Percentiles rank a stretch among this genome's conserved stretches.
phyloP scores from a whole-genome alignment of 2,113 vertebrate species.

The Pteruthius melanotis region DNA sequence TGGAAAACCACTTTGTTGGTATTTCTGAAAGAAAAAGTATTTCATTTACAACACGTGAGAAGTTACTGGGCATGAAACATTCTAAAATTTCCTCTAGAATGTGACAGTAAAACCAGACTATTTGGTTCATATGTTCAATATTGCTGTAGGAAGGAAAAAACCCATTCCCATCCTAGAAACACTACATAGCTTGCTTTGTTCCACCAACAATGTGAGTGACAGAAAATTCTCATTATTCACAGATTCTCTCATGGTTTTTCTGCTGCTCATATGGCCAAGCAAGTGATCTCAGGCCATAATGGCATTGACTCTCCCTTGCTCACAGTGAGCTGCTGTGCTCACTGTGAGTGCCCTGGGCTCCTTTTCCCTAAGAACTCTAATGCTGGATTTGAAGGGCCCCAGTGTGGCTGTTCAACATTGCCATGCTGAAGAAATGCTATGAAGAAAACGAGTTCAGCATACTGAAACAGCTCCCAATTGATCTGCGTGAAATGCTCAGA shows the following conservation, averaged over 20 bases:
- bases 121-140: not conserved
- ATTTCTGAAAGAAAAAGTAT: constrained; percentile 77
- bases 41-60: not conserved
- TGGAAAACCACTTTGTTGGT: constrained; percentile 87
- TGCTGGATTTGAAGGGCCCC: not conserved
- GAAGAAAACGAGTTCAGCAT: not conserved
- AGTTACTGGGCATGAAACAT: not conserved
- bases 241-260: not conserved
- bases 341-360: not conserved
- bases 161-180: not conserved
- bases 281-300: not conserved
- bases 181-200: not conserved
- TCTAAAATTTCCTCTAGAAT: not conserved
- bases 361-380: not conserved
- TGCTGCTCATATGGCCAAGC: not conserved
- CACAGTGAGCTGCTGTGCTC: not conserved
- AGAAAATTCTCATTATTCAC: not conserved
- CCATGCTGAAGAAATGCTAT: not conserved
- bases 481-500: not conserved
- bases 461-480: not conserved
- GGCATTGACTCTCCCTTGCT: not conserved
- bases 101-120: not conserved
- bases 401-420: not conserved
- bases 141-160: not conserved
- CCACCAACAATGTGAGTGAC: not conserved